Conservation (phyloP, 1,140 invertebrate species). For the Zeugodacus cucurbitae region DNA sequence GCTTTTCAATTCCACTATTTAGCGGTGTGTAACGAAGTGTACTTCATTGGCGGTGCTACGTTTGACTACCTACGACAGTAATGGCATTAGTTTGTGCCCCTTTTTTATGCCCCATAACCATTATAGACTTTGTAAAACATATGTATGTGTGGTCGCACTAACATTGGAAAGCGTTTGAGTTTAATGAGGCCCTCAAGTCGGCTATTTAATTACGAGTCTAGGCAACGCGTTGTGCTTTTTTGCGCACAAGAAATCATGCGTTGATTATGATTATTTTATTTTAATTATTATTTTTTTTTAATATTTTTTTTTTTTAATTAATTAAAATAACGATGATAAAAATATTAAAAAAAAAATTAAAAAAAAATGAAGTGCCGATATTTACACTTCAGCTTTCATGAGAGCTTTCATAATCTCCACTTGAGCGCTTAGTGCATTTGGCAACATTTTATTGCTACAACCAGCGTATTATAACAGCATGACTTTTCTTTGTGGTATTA, state of each 20-base stretch:
- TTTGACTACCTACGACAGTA: neutral
- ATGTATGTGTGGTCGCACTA: neutral
- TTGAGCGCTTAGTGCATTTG: neutral
- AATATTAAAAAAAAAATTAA: too few species aligned
- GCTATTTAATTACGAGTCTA: neutral
- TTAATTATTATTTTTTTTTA: neutral
- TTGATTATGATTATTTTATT: neutral
- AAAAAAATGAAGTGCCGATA: too few species aligned
- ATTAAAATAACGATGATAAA: too few species aligned
- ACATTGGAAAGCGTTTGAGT: neutral
- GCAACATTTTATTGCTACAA: neutral
- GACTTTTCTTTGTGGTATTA: neutral
- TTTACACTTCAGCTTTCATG: too few species aligned
- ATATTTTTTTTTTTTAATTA: too few species aligned
- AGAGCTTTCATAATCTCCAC: too few species aligned
- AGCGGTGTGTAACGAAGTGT: conserved; percentile 4
- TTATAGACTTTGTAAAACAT: too few species aligned
- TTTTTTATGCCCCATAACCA: neutral
- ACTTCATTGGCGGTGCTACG: neutral
- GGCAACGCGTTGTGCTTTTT: neutral
- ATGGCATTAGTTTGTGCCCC: neutral
- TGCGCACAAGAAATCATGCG: neutral
- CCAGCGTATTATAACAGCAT: neutral
- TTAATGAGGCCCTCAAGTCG: neutral
- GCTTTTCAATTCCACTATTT: neutral